Evolutionary conservation across 2,888 invertebrate genomes (phyloP), one percentile per base, ranked within the genome.

Genomic region (Incurvaria masculella): DNA sequence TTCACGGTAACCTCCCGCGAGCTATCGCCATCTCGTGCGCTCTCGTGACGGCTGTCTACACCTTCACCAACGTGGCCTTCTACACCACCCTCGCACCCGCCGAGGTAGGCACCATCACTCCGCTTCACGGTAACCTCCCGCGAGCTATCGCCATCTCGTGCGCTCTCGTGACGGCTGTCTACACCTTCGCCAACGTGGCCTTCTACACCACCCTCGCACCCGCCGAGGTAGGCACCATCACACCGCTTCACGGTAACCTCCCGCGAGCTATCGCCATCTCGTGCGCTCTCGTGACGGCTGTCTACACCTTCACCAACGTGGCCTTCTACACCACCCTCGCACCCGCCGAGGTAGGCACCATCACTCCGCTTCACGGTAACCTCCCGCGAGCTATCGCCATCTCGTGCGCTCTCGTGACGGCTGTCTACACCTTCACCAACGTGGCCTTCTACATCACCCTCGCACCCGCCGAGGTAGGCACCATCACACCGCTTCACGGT

Each of bases 201-300:
- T 97, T 99, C 72, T 98, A 94, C 79, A 96, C 98, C 10, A 94
- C 95, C 0, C 81, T 99, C 14, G 92, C 93, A 2, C 94, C 95
- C 0, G 81, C 84, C 16, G 97, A 98, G 76, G 94, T 99, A 45
- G 55, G 56, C 10, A n/a, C n/a, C n/a, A n/a, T n/a, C n/a, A n/a
- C n/a, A n/a, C n/a, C n/a, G n/a, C n/a, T n/a, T n/a, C n/a, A n/a
- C n/a, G n/a, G n/a, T n/a, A n/a, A n/a, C n/a, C 21, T 40, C n/a
- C n/a, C n/a, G n/a, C n/a, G n/a, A n/a, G 97, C 98, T 21, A 98
- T 99, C 63, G 94, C 88, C 52, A 97, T 98, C 59, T 98, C 98
- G 0, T 95, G 94, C 69, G 81, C 91, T 0, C 76, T 98, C 50
- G 97, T 97, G 46, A 99, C 97, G 14, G 71, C 96, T 6, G 94